phyloP scores from a whole-genome alignment of 1,140 invertebrate species.

The Panagrolaimus sp. region DNA sequence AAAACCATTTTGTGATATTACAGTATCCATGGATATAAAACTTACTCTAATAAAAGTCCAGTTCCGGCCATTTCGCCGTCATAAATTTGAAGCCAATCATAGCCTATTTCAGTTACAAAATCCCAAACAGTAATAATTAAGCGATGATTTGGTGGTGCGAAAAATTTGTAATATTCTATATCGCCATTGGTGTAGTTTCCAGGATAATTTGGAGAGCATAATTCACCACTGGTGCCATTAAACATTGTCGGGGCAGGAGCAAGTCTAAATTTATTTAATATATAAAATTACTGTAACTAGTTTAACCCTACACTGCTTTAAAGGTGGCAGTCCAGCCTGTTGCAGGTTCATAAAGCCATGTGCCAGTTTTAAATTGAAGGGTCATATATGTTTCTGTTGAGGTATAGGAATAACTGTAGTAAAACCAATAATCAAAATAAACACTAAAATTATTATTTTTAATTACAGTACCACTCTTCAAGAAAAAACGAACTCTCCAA shows the following conservation, averaged over 20 bases:
- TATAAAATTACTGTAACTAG: no score
- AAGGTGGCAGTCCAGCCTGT: slow-evolving; percentile 2
- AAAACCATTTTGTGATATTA: background rate
- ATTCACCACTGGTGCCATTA: background rate
- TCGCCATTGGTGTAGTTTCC: background rate
- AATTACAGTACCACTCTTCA: no score
- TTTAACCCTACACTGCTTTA: background rate
- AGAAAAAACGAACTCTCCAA: no score
- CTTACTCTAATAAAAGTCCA: no score
- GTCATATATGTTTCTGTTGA: background rate
- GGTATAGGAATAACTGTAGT: background rate
- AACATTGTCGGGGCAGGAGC: background rate
- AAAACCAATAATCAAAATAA: background rate
- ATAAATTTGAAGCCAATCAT: slow-evolving; percentile 6
- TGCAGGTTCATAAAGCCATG: background rate
- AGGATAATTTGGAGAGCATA: slow-evolving; percentile 1
- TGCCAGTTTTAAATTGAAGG: background rate
- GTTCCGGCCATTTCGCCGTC: background rate
- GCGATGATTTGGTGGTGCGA: background rate
- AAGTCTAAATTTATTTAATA: no score
- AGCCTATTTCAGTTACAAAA: background rate
- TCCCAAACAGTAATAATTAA: slow-evolving; percentile 3
- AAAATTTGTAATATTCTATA: background rate
- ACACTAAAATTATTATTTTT: no score
- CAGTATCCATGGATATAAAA: no score